phyloP scores from a whole-genome alignment of 1,140 invertebrate species.

The Lerema accius region DNA sequence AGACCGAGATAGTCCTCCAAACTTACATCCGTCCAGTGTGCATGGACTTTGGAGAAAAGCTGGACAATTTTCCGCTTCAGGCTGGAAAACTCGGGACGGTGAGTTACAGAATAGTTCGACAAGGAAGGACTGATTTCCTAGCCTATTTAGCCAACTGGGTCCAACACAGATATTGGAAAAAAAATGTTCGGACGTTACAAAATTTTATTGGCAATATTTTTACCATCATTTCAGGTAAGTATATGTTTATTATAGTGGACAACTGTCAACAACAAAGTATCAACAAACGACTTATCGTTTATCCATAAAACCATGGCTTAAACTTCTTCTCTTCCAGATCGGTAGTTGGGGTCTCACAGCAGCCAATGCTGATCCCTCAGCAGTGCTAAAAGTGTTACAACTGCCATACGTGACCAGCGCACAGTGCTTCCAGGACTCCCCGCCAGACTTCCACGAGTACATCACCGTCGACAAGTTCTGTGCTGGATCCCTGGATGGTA shows the following conservation, averaged over 20 bases:
- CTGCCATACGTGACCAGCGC: conserved; percentile 46
- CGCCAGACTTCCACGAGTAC: conserved; percentile 37
- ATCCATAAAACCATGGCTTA: no score
- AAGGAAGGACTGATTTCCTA: no score
- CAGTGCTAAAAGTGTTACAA: conserved; percentile 42
- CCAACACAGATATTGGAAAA: no score
- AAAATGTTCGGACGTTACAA: no score
- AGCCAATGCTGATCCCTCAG: conserved; percentile 34
- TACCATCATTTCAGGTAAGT: no score
- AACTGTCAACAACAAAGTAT: no score
- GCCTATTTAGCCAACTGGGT: no score
- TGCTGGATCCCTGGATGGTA: conserved; percentile 53
- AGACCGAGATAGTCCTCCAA: conserved; percentile 53
- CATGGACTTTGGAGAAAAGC: conserved; percentile 69
- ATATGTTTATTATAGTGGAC: no score
- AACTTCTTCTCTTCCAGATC: conserved; percentile 46
- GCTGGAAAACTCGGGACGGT: conserved; percentile 57
- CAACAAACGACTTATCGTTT: no score
- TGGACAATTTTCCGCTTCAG: conserved; percentile 64
- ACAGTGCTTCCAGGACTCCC: conserved; percentile 37
- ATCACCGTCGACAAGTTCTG: conserved; percentile 56
- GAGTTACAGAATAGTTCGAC: no score
- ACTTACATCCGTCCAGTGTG: conserved; percentile 69
- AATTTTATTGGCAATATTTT: no score
- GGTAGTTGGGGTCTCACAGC: conserved; percentile 62